phyloP scores from a whole-genome alignment of 2,888 invertebrate genomes.

The Oscheius myriophilus region DNA sequence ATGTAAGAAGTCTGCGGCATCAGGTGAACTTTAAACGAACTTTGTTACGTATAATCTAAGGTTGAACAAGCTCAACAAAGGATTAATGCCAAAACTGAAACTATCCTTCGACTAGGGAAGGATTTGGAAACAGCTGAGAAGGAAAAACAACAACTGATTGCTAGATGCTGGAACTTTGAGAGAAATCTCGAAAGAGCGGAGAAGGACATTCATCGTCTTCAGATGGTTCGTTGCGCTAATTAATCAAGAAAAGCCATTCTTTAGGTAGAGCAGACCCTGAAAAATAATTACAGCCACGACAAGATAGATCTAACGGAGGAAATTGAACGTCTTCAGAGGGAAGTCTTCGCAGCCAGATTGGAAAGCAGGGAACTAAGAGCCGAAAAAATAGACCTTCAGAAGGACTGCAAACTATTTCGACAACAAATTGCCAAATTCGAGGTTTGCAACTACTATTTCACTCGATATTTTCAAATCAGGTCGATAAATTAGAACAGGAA shows the following conservation, averaged over 20 bases:
- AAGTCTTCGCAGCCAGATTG: constrained; percentile 23
- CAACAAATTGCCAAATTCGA: constrained; percentile 54
- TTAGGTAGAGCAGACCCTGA: constrained; percentile 23
- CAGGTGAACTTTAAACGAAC: constrained; percentile 6
- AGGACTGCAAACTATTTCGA: constrained; percentile 56
- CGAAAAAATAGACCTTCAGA: constrained; percentile 48
- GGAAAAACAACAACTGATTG: constrained; percentile 34
- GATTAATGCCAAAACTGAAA: constrained; percentile 51
- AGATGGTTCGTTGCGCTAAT: constrained; percentile 30
- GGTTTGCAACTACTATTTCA: constrained; percentile 19
- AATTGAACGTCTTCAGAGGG: constrained; percentile 32
- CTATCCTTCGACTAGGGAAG: constrained; percentile 52
- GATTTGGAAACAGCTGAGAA: constrained; percentile 44
- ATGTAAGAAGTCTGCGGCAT: constrained; percentile 9
- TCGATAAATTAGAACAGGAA: constrained; percentile 22
- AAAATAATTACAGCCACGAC: constrained; percentile 35
- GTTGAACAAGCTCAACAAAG: constrained; percentile 43
- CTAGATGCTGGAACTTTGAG: constrained; percentile 40
- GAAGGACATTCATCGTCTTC: constrained; percentile 33
- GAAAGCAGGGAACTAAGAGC: constrained; percentile 26
- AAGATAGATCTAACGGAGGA: constrained; percentile 39
- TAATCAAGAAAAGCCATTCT: not conserved
- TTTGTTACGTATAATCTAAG: constrained; percentile 26
- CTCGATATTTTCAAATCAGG: not conserved
- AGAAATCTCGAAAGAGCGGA: constrained; percentile 48